Evolutionary conservation across 2,888 invertebrate species (phyloP).

Genomic region (Xestia sexstrigata): DNA sequence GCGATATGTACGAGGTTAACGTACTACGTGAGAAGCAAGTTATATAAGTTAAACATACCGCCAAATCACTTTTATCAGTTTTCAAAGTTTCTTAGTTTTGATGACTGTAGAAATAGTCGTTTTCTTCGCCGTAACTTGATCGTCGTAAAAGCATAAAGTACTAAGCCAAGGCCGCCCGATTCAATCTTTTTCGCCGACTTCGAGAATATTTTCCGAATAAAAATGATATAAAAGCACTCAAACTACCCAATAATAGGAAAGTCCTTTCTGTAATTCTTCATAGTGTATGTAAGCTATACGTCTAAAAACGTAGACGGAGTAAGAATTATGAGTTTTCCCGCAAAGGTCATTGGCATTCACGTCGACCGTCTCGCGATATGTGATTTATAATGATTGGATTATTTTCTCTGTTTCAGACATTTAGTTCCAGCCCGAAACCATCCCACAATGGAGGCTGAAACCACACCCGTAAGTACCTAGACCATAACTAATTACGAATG

Average conservation of each 20-base stretch:
- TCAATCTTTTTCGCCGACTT: slow-evolving; percentile 7
- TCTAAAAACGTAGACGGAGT: slow-evolving; percentile 57
- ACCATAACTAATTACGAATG: slow-evolving; percentile 34
- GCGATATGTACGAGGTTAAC: no score
- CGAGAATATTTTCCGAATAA: slow-evolving; percentile 25
- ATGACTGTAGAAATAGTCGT: slow-evolving; percentile 4
- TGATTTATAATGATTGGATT: slow-evolving; percentile 66
- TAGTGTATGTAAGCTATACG: slow-evolving; percentile 50
- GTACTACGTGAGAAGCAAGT: no score
- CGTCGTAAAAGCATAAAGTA: slow-evolving; percentile 25
- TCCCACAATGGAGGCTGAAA: slow-evolving; percentile 79
- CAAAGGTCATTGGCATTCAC: slow-evolving; percentile 70
- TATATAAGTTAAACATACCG: no score
- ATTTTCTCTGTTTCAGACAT: slow-evolving; percentile 81
- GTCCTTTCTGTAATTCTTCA: slow-evolving; percentile 44
- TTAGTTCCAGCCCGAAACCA: slow-evolving; percentile 77
- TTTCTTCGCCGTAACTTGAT: slow-evolving; percentile 30
- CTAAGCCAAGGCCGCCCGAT: slow-evolving; percentile 18
- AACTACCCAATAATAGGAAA: slow-evolving; percentile 36
- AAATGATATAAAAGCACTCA: slow-evolving; percentile 29
- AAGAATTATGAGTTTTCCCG: slow-evolving; percentile 69
- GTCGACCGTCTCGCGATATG: slow-evolving; percentile 67
- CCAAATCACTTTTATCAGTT: slow-evolving; percentile 27
- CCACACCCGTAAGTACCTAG: slow-evolving; percentile 86
- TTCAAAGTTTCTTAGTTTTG: slow-evolving; percentile 16